Conservation (phyloP, 2,888 invertebrate species). For the Celastrina argiolus region DNA sequence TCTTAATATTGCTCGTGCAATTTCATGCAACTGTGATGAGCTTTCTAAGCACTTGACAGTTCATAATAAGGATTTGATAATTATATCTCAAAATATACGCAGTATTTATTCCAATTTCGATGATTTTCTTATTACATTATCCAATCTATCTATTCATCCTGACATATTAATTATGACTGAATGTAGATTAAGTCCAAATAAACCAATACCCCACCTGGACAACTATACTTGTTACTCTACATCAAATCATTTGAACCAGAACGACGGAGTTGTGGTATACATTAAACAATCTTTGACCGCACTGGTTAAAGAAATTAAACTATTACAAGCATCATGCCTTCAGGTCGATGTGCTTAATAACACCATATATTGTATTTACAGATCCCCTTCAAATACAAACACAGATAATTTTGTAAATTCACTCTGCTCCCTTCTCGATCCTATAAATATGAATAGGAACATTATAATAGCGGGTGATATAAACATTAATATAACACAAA, state of each 20-base stretch:
- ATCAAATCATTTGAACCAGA: not conserved
- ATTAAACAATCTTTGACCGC: not conserved
- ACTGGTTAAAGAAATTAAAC: not conserved
- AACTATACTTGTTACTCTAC: not conserved
- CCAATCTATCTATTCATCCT: not conserved
- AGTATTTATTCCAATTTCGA: not conserved
- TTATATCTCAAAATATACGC: not conserved
- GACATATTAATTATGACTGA: not conserved
- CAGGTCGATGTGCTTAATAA: not conserved
- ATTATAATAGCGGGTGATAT: not conserved
- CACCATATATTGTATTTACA: not conserved
- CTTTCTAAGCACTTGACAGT: not conserved
- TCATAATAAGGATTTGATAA: not conserved
- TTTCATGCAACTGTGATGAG: not conserved
- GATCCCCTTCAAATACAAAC: not conserved
- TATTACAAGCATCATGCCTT: not conserved
- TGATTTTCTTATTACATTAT: not conserved
- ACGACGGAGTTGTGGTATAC: not conserved
- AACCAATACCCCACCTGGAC: not conserved
- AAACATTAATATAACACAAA: slow-evolving; percentile 16
- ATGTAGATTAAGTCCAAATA: not conserved
- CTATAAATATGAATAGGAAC: not conserved
- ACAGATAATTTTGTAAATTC: not conserved
- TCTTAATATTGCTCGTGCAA: not conserved
- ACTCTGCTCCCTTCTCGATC: not conserved